These are phyloP conservation scores for Engraulis encrasicolus DNA, from an alignment of 2,113 vertebrate genomes.

Conservation along the genomic window DNA sequence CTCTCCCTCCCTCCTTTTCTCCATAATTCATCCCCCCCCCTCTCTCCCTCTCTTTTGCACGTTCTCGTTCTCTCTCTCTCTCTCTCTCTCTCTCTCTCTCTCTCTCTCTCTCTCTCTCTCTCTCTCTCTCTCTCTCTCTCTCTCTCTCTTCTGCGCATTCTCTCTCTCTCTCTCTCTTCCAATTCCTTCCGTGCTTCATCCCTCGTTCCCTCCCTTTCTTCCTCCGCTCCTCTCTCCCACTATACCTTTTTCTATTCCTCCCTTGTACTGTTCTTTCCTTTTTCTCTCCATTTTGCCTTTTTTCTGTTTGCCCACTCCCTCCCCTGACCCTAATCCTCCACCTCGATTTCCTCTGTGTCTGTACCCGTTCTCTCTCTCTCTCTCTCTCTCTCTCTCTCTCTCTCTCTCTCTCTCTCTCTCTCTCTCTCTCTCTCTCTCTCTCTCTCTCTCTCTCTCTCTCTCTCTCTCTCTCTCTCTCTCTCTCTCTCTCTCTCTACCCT, in stretches of 20 bases:
- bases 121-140: not conserved
- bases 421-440: not conserved
- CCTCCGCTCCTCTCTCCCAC: too few species aligned
- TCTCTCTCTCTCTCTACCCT: slow-evolving; percentile 19
- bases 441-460: not conserved
- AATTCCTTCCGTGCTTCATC: too few species aligned
- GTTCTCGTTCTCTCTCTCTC: too few species aligned
- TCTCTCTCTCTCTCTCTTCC: not conserved
- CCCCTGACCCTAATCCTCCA: too few species aligned
- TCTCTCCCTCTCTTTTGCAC: too few species aligned
- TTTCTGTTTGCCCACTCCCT: too few species aligned
- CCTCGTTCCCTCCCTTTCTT: not conserved
- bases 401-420: not conserved
- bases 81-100: too few species aligned
- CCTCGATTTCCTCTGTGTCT: too few species aligned
- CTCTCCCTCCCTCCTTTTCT: not conserved
- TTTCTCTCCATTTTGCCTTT: too few species aligned
- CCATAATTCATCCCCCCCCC: too few species aligned
- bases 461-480: slow-evolving; percentile 44
- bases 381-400: not conserved
- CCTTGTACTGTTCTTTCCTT: not conserved
- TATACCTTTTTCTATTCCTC: too few species aligned
- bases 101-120: not conserved
- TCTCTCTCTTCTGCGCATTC: not conserved
- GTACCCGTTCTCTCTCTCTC: not conserved